phyloP scores from a whole-genome alignment of 53 echinoderm and acorn worm species.

The Astropecten irregularis region DNA sequence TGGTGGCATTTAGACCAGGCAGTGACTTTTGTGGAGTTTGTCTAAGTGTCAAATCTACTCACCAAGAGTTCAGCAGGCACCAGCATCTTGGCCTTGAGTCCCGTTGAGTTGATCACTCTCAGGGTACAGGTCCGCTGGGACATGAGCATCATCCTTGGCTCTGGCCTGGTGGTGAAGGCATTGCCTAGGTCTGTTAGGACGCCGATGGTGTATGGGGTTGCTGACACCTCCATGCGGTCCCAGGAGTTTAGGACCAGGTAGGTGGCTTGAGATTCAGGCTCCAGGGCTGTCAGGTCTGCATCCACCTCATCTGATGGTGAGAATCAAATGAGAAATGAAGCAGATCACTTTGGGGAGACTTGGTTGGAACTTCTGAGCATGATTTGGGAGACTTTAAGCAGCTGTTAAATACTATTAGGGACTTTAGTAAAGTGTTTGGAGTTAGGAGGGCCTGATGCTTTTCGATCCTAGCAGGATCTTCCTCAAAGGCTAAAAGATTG shows the following conservation, averaged over 20 bases:
- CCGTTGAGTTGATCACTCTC: conserved; percentile 78
- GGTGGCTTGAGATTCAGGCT: conserved; percentile 80
- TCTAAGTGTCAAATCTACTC: too few species aligned
- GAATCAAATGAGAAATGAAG: background rate
- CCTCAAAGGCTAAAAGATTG: too few species aligned
- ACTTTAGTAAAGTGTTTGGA: too few species aligned
- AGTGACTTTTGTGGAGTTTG: too few species aligned
- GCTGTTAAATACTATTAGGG: too few species aligned
- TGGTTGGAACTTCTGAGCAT: too few species aligned
- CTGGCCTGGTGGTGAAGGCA: conserved; percentile 74
- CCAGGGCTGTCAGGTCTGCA: conserved; percentile 67
- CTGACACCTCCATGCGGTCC: conserved; percentile 77
- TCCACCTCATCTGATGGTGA: conserved; percentile 78
- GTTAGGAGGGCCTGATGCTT: too few species aligned
- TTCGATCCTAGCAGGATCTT: too few species aligned
- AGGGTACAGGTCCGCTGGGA: conserved; percentile 31
- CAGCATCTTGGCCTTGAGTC: conserved; percentile 79
- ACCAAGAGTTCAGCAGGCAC: conserved; percentile 74
- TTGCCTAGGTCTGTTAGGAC: conserved; percentile 76
- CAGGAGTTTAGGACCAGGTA: conserved; percentile 87
- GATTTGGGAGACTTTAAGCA: too few species aligned
- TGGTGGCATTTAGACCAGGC: too few species aligned
- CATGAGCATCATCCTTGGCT: conserved; percentile 59
- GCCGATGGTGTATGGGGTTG: conserved; percentile 78
- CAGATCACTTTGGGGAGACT: too few species aligned